Percentiles rank a stretch among this genome's conserved stretches.
phyloP scores from a whole-genome alignment of 2,888 invertebrate species.

The Tachina fera region DNA sequence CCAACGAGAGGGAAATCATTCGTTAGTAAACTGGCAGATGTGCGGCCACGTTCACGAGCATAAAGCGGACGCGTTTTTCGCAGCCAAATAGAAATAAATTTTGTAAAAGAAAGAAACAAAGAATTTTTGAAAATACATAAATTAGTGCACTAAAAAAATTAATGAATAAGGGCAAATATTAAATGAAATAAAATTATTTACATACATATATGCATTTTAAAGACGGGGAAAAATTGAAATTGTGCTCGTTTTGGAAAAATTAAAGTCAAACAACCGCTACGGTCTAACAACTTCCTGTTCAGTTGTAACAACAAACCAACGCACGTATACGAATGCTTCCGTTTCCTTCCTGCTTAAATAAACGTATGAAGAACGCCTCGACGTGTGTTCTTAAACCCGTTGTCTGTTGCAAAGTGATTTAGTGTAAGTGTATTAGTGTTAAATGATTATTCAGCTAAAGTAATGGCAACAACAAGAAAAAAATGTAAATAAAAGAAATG shows the following conservation, averaged over 20 bases:
- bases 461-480: neutral
- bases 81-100: slow-evolving; percentile 43
- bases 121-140: neutral
- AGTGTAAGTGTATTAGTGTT: slow-evolving; percentile 47
- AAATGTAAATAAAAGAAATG: slow-evolving; percentile 19
- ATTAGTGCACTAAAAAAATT: slow-evolving; percentile 49
- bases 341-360: slow-evolving; percentile 55
- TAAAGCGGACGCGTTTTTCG: slow-evolving; percentile 63
- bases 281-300: slow-evolving; percentile 59
- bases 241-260: neutral
- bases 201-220: slow-evolving; percentile 39
- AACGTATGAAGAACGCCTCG: slow-evolving; percentile 8
- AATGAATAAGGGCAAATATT: slow-evolving; percentile 59
- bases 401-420: slow-evolving; percentile 28
- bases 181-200: slow-evolving; percentile 48
- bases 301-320: slow-evolving; percentile 50
- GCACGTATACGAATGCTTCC: slow-evolving; percentile 61
- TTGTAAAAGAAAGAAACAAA: slow-evolving; percentile 21
- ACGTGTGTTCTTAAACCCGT: slow-evolving; percentile 17
- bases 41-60: slow-evolving; percentile 65
- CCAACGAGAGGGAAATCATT: slow-evolving; percentile 70
- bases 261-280: slow-evolving; percentile 47
- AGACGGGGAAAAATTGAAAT: slow-evolving; percentile 14
- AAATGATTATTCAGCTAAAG: neutral
- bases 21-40: slow-evolving; percentile 71